phyloP scores from a whole-genome alignment of 2,797 vertebrate genomes.

The Knipowitschia caucasica region DNA sequence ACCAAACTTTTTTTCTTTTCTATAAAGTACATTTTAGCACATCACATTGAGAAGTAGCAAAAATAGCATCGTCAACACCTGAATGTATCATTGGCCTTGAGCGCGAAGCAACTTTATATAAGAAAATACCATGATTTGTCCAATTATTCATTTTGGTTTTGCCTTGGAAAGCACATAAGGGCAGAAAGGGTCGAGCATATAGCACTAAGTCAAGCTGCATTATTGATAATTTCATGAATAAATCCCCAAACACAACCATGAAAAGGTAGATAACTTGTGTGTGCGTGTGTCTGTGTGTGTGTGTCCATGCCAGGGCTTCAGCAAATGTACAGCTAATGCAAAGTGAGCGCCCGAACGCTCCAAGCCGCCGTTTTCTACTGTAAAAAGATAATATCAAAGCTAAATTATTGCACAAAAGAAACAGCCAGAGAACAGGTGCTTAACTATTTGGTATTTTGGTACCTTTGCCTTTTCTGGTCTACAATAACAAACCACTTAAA shows the following conservation, averaged over 20 bases:
- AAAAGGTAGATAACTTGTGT: conserved; percentile 39
- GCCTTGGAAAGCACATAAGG: conserved; percentile 36
- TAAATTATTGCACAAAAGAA: conserved; percentile 57
- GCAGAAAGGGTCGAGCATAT: conserved; percentile 39
- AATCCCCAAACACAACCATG: conserved; percentile 57
- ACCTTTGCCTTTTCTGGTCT: background rate
- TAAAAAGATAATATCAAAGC: conserved; percentile 19
- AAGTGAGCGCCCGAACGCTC: conserved; percentile 31
- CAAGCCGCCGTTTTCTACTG: conserved; percentile 10
- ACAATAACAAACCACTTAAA: conserved; percentile 1
- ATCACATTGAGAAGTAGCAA: conserved; percentile 12
- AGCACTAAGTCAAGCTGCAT: conserved; percentile 51
- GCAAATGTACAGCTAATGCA: conserved; percentile 46
- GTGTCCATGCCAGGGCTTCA: conserved; percentile 38
- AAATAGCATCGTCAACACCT: conserved; percentile 43
- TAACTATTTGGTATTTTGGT: conserved; percentile 6
- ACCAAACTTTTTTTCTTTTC: background rate
- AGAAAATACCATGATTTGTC: conserved; percentile 18
- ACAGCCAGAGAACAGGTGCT: conserved; percentile 20
- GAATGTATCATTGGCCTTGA: conserved; percentile 39
- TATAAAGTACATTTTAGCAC: background rate
- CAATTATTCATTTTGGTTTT: conserved; percentile 35
- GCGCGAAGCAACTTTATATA: conserved; percentile 20
- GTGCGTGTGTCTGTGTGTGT: too few relatives aligned
- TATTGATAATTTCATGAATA: conserved; percentile 46